Conservation (phyloP, 2,888 invertebrate species). For the Caenorhabditis sp. region DNA sequence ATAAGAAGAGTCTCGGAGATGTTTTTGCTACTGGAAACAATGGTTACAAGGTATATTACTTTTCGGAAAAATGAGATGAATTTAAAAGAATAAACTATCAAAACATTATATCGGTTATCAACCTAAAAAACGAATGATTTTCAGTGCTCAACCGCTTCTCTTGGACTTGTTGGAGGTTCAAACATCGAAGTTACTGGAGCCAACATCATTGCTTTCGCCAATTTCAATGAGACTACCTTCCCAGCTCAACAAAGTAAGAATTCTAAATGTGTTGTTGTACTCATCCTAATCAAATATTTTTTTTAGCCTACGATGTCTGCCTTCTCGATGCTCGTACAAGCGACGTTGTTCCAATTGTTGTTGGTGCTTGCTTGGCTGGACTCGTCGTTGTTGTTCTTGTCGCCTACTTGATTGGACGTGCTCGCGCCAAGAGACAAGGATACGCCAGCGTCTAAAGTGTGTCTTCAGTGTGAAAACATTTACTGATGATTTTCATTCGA, state of each 20-base stretch:
- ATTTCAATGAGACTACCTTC: conserved; percentile 45
- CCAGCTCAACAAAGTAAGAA: conserved; percentile 50
- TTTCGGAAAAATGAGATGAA: too few species aligned
- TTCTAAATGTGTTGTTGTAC: neutral
- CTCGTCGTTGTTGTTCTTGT: conserved; percentile 89
- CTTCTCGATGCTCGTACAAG: conserved; percentile 61
- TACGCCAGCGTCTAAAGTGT: conserved; percentile 66
- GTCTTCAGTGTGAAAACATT: neutral
- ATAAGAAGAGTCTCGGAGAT: conserved; percentile 30
- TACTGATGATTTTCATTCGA: neutral
- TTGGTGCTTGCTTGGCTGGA: conserved; percentile 89
- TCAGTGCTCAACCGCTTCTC: conserved; percentile 58
- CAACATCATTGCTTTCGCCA: conserved; percentile 59
- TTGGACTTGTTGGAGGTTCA: conserved; percentile 57
- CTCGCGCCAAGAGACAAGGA: conserved; percentile 72
- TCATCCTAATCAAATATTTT: neutral
- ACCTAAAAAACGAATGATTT: conserved; percentile 12
- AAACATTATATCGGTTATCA: neutral
- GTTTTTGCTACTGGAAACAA: conserved; percentile 37
- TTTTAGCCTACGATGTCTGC: conserved; percentile 62
- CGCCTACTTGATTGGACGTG: conserved; percentile 90
- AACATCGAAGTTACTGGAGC: conserved; percentile 53
- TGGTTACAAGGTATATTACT: conserved; percentile 47
- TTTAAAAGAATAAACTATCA: too few species aligned
- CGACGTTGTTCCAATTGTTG: conserved; percentile 94